Conservation (phyloP, 2,797 vertebrate genomes). For the Phoebastria nigripes region DNA sequence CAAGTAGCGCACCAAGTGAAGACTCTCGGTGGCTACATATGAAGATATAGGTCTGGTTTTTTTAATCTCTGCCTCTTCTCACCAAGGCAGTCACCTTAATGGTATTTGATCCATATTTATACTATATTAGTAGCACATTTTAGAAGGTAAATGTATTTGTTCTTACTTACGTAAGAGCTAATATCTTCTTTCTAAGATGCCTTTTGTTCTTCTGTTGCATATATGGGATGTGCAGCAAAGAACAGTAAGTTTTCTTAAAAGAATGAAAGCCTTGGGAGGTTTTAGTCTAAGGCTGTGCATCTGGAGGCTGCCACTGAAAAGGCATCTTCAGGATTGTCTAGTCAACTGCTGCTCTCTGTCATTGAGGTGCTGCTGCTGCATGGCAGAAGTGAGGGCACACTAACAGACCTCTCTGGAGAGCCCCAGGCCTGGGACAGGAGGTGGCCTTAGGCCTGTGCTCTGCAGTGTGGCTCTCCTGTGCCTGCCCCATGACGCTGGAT, state of each 20-base stretch:
- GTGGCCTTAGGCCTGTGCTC: neutral
- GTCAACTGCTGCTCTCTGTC: neutral
- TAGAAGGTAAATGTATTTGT: constrained; percentile 39
- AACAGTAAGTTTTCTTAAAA: neutral
- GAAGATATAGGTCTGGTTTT: constrained; percentile 22
- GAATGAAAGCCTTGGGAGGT: neutral
- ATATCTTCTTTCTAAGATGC: constrained; percentile 56
- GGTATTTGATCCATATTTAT: constrained; percentile 17
- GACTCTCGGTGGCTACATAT: neutral
- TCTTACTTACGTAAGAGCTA: constrained; percentile 57
- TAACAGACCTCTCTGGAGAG: neutral
- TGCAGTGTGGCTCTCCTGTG: neutral
- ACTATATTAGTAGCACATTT: constrained; percentile 57
- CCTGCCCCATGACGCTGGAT: neutral
- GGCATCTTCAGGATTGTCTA: neutral
- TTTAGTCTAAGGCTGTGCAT: neutral
- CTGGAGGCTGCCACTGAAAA: neutral
- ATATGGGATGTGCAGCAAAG: neutral
- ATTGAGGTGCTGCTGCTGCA: neutral
- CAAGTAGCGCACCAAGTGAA: neutral
- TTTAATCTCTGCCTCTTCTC: constrained; percentile 59
- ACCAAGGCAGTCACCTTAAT: constrained; percentile 38
- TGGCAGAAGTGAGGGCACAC: neutral
- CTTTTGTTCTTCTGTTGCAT: constrained; percentile 30
- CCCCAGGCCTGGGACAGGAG: neutral